Conservation (phyloP, 2,888 invertebrate genomes). For the Drosophila barbarae region DNA sequence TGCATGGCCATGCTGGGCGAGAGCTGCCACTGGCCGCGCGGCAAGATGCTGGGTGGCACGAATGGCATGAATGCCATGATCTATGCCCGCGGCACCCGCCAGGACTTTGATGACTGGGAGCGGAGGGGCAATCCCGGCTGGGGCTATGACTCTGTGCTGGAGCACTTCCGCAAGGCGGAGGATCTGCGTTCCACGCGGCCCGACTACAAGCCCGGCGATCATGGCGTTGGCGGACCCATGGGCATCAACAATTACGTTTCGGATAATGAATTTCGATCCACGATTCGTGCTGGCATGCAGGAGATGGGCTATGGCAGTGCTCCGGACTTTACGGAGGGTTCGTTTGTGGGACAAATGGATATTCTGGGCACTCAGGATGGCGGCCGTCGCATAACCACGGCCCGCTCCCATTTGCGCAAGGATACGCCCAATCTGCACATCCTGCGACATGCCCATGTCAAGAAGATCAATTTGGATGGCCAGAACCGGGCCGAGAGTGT, state of each 20-base stretch:
- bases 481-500: slow-evolving; percentile 81
- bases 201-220: slow-evolving; percentile 78
- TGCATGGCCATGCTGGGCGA: slow-evolving; percentile 77
- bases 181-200: slow-evolving; percentile 82
- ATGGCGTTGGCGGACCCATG: slow-evolving; percentile 84
- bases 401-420: slow-evolving; percentile 85
- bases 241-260: slow-evolving; percentile 83
- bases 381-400: slow-evolving; percentile 89
- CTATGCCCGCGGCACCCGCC: slow-evolving; percentile 84
- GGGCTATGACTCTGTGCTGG: slow-evolving; percentile 88
- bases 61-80: slow-evolving; percentile 85
- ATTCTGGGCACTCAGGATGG: slow-evolving; percentile 91
- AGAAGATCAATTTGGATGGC: slow-evolving; percentile 81
- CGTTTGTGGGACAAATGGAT: slow-evolving; percentile 91
- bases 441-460: slow-evolving; percentile 82
- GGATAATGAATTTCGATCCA: slow-evolving; percentile 84
- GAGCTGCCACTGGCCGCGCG: slow-evolving; percentile 82
- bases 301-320: slow-evolving; percentile 89
- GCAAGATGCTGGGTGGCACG: slow-evolving; percentile 85
- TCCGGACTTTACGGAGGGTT: slow-evolving; percentile 89
- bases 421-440: slow-evolving; percentile 82
- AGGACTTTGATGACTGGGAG: slow-evolving; percentile 86
- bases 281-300: slow-evolving; percentile 89
- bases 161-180: slow-evolving; percentile 90
- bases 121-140: slow-evolving; percentile 84